Evolutionary conservation across 2,113 vertebrate genomes (phyloP), one percentile per base, ranked within the genome.

Genomic region (Tupaia chinensis): DNA sequence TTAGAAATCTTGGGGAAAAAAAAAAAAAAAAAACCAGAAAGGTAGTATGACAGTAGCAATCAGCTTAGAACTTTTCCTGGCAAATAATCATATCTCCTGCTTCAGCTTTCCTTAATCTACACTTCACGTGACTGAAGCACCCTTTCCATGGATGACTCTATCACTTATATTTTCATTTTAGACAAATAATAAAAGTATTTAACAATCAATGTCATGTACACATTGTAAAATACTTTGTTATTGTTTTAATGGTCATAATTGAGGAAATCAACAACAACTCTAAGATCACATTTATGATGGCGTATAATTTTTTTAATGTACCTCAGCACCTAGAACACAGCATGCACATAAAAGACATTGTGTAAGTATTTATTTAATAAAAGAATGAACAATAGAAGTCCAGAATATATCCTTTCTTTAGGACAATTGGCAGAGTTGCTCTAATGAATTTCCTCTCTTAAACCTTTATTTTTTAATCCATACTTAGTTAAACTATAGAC

Each of bases 81-180:
- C 61, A 70, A 60, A 85, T 16, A 8, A 91, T 91, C 53, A 87
- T 63, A 61, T 82, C 9, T 82, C 94, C n/a, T 92, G 17, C 86
- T 85, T 94, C 65, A 29, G 20, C 76, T 77, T 95, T 22, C 22
- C 68, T 81, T 96, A 77, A 69, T 82, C 32, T 63, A 1, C 83
- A 3, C 8, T 27, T 80, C 78, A 65, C 5, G 1, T 90, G 19
- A 84, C 19, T 95, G 17, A 61, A 93, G 9, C 34, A 13, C 0
- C 3, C 63, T 10, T 25, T 81, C 66, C 14, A 9, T 32, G 29
- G 12, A 13, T 44, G 65, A 66, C 4, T 82, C 58, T 34, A 7
- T 89, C 56, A 82, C n/a, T 82, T 91, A 29, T 34, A 61, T n/a
- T 74, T 94, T 13, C 8, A 10, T 78, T 85, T 90, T 73, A 60